Evolutionary conservation across 2,888 invertebrate genomes (phyloP).

Genomic region (Ophion costatus): DNA sequence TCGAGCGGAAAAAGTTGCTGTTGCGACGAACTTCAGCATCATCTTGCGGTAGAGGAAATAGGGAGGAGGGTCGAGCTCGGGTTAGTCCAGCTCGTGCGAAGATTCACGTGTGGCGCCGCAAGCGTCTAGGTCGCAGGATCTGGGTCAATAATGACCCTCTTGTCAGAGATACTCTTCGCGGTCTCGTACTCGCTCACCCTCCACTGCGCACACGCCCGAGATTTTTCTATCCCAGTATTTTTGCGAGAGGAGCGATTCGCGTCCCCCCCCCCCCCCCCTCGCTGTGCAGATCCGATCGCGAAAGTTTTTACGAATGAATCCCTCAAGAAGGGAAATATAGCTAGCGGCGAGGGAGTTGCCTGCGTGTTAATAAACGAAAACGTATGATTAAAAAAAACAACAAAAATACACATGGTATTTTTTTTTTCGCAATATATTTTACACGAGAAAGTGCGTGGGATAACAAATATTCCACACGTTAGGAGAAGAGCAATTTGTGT

Average conservation of each 20-base stretch:
- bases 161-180: conserved; percentile 65
- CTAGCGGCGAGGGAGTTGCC: too few species aligned
- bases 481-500: neutral
- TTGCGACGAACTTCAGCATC: neutral
- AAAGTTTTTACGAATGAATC: neutral
- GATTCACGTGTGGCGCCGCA: conserved; percentile 68
- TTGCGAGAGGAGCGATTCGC: neutral
- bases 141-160: conserved; percentile 74
- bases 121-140: conserved; percentile 67
- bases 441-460: neutral
- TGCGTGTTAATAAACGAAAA: neutral
- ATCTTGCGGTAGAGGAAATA: conserved; percentile 7
- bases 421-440: neutral
- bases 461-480: neutral
- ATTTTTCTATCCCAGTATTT: conserved; percentile 37
- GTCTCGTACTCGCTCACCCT: conserved; percentile 59
- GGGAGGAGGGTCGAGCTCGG: conserved; percentile 70
- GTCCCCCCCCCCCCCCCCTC: neutral
- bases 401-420: neutral
- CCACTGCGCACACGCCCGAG: conserved; percentile 50
- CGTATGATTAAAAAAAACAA: too few species aligned
- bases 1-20: too few species aligned
- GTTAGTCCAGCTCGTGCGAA: conserved; percentile 59
- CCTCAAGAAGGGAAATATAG: neutral
- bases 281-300: neutral